Percentiles rank a stretch among this genome's conserved stretches.
phyloP scores from a whole-genome alignment of 1,140 invertebrate species.

The Stenopsyche tienmushanensis region DNA sequence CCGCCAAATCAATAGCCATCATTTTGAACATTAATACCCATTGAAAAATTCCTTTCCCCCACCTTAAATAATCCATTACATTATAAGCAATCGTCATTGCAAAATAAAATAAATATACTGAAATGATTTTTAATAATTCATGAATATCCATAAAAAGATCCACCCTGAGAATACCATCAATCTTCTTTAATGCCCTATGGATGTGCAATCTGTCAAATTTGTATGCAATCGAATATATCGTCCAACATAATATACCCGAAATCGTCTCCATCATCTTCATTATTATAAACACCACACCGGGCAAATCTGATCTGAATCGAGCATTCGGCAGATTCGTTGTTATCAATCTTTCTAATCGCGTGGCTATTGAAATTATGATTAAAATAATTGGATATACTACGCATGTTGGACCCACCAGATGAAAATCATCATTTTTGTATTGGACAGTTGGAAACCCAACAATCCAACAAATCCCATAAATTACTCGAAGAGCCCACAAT shows the following conservation, averaged over 20 bases:
- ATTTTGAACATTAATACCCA: constrained; percentile 7
- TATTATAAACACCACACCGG: not conserved
- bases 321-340: not conserved
- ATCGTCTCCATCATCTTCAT: constrained; percentile 6
- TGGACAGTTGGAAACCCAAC: not conserved
- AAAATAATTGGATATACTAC: not conserved
- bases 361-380: not conserved
- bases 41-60: constrained; percentile 11
- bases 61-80: not conserved
- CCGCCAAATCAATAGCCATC: constrained; percentile 1
- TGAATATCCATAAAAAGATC: not conserved
- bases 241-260: not conserved
- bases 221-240: not conserved
- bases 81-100: constrained; percentile 3
- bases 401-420: not conserved
- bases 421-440: not conserved
- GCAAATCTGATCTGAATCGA: not conserved
- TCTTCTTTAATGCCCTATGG: not conserved
- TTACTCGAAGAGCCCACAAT: no score
- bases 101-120: not conserved
- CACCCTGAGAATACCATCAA: constrained; percentile 1
- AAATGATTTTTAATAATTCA: no score
- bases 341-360: not conserved
- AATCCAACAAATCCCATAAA: not conserved
- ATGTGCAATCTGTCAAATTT: not conserved